phyloP scores from a whole-genome alignment of 2,113 vertebrate species.

The western clawed frog (Xenopus tropicalis) region DNA sequence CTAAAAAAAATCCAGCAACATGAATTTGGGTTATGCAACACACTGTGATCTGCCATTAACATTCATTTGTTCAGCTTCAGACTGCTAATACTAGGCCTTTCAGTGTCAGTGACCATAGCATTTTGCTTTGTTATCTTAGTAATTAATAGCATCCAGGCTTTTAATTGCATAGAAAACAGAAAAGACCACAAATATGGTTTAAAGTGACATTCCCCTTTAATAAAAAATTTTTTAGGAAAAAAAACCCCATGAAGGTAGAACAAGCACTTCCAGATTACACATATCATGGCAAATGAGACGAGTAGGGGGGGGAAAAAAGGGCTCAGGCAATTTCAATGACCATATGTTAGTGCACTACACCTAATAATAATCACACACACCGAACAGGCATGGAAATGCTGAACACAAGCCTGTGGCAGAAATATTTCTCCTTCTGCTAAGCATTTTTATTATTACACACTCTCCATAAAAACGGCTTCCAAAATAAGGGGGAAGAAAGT shows the following conservation, averaged over 20 bases:
- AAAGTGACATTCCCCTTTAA: too few relatives aligned
- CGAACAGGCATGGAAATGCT: constrained; percentile 15
- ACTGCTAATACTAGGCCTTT: too few relatives aligned
- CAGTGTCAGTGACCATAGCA: too few relatives aligned
- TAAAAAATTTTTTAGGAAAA: too few relatives aligned
- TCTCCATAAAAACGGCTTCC: constrained; percentile 14
- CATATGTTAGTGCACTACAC: constrained; percentile 13
- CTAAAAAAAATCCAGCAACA: too few relatives aligned
- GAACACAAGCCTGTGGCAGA: constrained; percentile 13
- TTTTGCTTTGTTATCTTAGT: too few relatives aligned
- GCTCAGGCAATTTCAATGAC: constrained; percentile 1
- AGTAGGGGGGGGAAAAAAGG: not conserved
- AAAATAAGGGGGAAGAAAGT: constrained; percentile 36
- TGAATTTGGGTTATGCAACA: too few relatives aligned
- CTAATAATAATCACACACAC: constrained; percentile 7
- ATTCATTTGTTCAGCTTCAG: too few relatives aligned
- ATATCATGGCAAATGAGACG: constrained; percentile 12
- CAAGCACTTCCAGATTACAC: constrained; percentile 22
- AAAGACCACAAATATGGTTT: too few relatives aligned
- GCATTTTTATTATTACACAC: constrained; percentile 24
- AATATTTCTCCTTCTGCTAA: constrained; percentile 16
- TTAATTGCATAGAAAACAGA: too few relatives aligned
- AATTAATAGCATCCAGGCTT: too few relatives aligned
- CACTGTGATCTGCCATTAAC: too few relatives aligned
- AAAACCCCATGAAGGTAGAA: not conserved